These are phyloP conservation scores for Proteles cristata DNA, from an alignment of 2,113 vertebrate species.

Conservation along the genomic window DNA sequence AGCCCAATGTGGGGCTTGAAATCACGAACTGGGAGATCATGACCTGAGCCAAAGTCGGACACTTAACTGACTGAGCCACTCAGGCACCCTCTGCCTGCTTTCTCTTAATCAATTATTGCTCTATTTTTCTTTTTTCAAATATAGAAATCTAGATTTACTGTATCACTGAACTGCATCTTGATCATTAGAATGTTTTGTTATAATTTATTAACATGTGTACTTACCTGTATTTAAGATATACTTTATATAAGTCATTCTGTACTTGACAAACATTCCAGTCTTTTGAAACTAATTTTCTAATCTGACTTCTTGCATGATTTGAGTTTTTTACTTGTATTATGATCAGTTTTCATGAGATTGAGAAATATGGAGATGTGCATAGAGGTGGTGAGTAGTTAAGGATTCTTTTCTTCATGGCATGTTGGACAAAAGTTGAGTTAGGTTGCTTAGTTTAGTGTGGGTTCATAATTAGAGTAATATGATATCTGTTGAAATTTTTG, in stretches of 20 bases:
- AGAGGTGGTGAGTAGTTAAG: not conserved
- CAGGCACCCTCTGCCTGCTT: not conserved
- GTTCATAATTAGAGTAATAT: not conserved
- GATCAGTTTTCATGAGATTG: not conserved
- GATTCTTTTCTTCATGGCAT: not conserved
- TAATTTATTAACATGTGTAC: not conserved
- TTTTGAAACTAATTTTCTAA: conserved; percentile 23
- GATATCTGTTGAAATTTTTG: conserved; percentile 32
- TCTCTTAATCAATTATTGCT: not conserved
- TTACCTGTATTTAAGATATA: not conserved
- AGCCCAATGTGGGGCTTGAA: no score
- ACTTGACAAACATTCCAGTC: not conserved
- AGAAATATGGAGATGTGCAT: not conserved
- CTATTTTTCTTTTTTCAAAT: not conserved
- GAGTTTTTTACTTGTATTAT: not conserved
- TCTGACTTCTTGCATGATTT: not conserved
- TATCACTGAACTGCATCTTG: not conserved
- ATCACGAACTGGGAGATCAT: no score
- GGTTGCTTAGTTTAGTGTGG: not conserved
- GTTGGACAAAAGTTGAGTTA: not conserved
- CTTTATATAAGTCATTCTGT: not conserved
- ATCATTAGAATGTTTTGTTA: not conserved
- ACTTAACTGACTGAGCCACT: no score
- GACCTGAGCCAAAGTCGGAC: no score
- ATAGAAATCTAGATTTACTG: not conserved